These are phyloP conservation scores for Cebidichthys violaceus DNA, from an alignment of 2,113 vertebrate genomes.

Conservation along the genomic window DNA sequence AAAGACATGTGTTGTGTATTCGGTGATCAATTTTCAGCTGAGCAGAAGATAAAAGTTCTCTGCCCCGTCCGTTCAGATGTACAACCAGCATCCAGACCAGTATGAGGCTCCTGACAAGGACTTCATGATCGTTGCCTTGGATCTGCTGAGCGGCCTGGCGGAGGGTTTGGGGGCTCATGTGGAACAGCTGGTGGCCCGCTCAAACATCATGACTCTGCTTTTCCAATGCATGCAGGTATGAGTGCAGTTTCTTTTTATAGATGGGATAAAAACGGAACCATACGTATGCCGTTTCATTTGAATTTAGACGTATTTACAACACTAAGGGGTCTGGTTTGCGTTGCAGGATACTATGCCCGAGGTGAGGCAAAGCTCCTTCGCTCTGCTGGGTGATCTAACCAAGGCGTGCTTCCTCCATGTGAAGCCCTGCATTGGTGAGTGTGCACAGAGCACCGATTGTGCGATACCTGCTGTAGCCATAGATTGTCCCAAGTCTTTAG, in stretches of 20 bases:
- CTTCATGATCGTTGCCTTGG: conserved; percentile 97
- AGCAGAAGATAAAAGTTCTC: neutral
- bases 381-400: conserved; percentile 93
- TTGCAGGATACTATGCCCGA: conserved; percentile 94
- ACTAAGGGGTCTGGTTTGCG: neutral
- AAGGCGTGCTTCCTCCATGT: conserved; percentile 97
- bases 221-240: conserved; percentile 98
- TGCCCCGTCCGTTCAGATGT: conserved; percentile 85
- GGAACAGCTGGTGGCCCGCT: conserved; percentile 93
- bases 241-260: neutral
- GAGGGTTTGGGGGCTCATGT: conserved; percentile 92
- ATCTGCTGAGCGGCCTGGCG: conserved; percentile 93
- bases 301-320: neutral
- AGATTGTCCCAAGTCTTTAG: neutral
- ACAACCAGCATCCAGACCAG: conserved; percentile 95
- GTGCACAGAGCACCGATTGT: neutral
- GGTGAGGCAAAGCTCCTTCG: conserved; percentile 95
- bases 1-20: neutral
- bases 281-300: neutral
- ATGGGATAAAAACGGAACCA: neutral
- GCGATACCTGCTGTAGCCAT: no score
- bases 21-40: neutral
- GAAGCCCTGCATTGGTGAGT: conserved; percentile 93
- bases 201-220: conserved; percentile 95
- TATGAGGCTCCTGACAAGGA: conserved; percentile 97